These are phyloP conservation scores for Belonocnema kinseyi DNA, from an alignment of 1,140 invertebrate genomes.

Conservation along the genomic window DNA sequence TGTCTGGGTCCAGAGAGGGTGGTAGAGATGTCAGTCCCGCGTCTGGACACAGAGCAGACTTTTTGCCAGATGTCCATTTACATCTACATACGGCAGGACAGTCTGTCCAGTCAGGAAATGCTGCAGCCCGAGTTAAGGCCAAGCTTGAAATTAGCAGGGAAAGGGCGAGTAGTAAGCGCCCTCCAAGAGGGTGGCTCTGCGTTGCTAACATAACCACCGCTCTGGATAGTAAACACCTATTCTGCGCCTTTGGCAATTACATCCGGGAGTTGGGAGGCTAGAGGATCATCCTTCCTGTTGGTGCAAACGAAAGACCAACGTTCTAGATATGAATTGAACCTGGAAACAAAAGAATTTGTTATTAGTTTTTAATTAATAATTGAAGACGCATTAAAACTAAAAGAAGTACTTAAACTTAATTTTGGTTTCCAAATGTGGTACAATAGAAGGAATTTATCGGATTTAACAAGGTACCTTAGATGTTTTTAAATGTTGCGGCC, in stretches of 20 bases:
- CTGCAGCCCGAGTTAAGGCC: conserved; percentile 69
- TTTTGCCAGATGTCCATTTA: conserved; percentile 93
- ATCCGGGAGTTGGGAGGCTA: not conserved
- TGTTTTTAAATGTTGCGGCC: too few species aligned
- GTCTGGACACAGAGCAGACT: conserved; percentile 88
- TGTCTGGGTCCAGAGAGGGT: conserved; percentile 84
- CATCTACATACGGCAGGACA: conserved; percentile 88
- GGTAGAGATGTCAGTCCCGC: conserved; percentile 86
- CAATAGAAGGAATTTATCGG: too few species aligned
- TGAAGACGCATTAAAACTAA: too few species aligned
- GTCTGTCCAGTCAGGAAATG: conserved; percentile 86
- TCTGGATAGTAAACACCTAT: conserved; percentile 4
- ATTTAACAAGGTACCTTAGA: too few species aligned
- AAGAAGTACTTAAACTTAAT: too few species aligned
- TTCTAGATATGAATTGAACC: not conserved
- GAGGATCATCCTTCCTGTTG: conserved; percentile 2
- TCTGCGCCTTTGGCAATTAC: not conserved
- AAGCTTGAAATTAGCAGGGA: conserved; percentile 63
- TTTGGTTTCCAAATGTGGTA: too few species aligned
- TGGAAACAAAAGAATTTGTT: not conserved
- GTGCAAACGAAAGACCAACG: not conserved
- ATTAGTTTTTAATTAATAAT: too few species aligned
- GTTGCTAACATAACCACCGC: conserved; percentile 66
- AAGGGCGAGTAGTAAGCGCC: conserved; percentile 65
- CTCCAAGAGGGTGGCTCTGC: conserved; percentile 65